These are phyloP conservation scores for Nicator chloris DNA, from an alignment of 2,113 vertebrate species.

Conservation along the genomic window DNA sequence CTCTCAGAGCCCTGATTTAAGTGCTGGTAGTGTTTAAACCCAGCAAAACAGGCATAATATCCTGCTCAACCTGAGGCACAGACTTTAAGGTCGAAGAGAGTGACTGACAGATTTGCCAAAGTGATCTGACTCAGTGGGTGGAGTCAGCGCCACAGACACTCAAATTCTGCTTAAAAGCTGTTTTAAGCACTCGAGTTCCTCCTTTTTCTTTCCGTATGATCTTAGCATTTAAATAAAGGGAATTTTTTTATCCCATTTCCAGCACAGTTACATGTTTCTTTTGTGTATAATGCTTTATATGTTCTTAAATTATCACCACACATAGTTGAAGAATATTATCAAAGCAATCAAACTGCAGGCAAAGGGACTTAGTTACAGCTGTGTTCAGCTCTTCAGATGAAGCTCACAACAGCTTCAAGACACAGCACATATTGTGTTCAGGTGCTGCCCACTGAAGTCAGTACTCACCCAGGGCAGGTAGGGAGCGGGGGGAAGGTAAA, in stretches of 20 bases:
- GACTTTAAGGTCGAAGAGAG: neutral
- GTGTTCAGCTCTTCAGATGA: neutral
- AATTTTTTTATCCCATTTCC: neutral
- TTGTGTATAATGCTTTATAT: neutral
- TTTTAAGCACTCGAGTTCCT: neutral
- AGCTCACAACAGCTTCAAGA: neutral
- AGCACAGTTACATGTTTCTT: neutral
- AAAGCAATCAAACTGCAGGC: neutral
- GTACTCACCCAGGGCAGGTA: neutral
- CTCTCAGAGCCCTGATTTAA: neutral
- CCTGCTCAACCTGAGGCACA: neutral
- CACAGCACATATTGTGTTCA: neutral
- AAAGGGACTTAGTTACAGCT: neutral
- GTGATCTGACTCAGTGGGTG: neutral
- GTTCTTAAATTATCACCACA: neutral
- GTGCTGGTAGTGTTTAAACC: neutral
- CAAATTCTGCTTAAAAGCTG: neutral
- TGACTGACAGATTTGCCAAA: neutral
- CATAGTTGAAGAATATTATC: neutral
- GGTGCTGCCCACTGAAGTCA: neutral
- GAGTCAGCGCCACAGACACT: neutral
- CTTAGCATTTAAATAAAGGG: neutral
- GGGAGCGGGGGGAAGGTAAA: fast-evolving
- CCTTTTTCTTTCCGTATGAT: neutral
- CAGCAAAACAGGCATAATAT: neutral